Conservation (phyloP, 1,140 invertebrate genomes). For the Zophobas atratus region DNA sequence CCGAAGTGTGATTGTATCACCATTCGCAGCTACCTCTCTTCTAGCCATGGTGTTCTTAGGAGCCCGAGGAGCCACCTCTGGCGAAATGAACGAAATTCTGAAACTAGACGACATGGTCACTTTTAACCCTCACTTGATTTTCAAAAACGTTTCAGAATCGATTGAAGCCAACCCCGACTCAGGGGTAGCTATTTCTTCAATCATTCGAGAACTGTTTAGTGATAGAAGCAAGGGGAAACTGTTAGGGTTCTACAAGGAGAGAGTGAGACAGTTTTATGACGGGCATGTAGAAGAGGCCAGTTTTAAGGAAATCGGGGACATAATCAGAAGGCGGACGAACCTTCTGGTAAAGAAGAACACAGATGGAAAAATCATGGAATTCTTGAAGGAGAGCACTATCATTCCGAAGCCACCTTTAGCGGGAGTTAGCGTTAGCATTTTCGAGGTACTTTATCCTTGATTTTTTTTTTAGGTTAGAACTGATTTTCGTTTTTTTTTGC, state of each 20-base stretch:
- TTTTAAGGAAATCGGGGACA: constrained; percentile 84
- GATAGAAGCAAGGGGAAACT: constrained; percentile 84
- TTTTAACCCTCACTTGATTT: constrained; percentile 89
- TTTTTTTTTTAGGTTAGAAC: background rate
- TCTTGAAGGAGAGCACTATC: constrained; percentile 80
- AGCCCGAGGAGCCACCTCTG: constrained; percentile 87
- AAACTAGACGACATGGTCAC: constrained; percentile 89
- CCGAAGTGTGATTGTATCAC: constrained; percentile 86
- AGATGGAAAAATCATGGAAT: constrained; percentile 82
- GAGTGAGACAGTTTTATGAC: constrained; percentile 88
- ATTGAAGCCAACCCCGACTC: constrained; percentile 74
- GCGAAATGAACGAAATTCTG: constrained; percentile 90
- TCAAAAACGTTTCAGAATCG: constrained; percentile 87
- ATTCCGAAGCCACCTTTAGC: constrained; percentile 81
- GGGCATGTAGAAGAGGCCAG: constrained; percentile 88
- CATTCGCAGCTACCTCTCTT: constrained; percentile 87
- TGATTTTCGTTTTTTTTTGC: constrained; percentile 63
- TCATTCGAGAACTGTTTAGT: constrained; percentile 84
- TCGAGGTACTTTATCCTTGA: constrained; percentile 72
- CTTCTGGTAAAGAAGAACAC: constrained; percentile 84
- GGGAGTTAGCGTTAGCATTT: constrained; percentile 84
- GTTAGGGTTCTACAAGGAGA: constrained; percentile 87
- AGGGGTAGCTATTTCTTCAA: constrained; percentile 82
- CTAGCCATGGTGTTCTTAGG: constrained; percentile 92
- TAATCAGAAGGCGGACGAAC: constrained; percentile 83